Conservation (phyloP, 2,888 invertebrate genomes). For the Pristionchus entomophagus region DNA sequence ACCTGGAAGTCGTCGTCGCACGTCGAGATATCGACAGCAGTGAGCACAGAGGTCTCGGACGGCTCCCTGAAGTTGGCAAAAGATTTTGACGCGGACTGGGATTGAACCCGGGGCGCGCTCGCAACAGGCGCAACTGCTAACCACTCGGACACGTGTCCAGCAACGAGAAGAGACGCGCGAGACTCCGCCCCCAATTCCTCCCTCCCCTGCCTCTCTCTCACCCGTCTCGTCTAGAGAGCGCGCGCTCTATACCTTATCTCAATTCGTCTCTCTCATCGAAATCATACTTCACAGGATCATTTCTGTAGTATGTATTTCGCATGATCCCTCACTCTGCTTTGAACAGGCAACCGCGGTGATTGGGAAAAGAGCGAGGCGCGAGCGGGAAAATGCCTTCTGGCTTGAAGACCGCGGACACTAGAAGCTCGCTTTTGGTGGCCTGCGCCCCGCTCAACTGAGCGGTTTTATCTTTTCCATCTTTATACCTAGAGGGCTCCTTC, state of each 20-base stretch:
- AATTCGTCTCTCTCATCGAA: constrained; percentile 46
- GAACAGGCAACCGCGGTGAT: constrained; percentile 57
- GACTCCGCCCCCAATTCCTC: not conserved
- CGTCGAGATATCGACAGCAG: not conserved
- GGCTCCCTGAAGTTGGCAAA: not conserved
- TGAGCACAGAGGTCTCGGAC: not conserved
- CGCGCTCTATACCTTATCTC: not conserved
- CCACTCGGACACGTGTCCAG: not conserved
- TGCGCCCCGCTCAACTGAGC: constrained; percentile 59
- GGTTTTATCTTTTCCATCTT: not conserved
- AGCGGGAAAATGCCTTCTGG: constrained; percentile 54
- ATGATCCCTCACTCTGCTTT: constrained; percentile 56
- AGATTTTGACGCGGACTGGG: not conserved
- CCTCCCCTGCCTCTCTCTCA: not conserved
- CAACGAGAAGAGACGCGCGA: not conserved
- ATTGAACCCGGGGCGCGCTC: not conserved
- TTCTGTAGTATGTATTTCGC: constrained; percentile 64
- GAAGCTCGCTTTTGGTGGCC: constrained; percentile 54
- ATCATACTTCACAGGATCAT: constrained; percentile 66
- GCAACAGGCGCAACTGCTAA: not conserved
- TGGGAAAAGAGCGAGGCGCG: constrained; percentile 55
- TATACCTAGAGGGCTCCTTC: not conserved
- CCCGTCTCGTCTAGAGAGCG: not conserved
- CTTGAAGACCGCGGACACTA: constrained; percentile 50
- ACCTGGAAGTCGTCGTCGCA: constrained; percentile 32